Conservation (phyloP, 2,888 invertebrate genomes). For the Caenorhabditis panamensis region DNA sequence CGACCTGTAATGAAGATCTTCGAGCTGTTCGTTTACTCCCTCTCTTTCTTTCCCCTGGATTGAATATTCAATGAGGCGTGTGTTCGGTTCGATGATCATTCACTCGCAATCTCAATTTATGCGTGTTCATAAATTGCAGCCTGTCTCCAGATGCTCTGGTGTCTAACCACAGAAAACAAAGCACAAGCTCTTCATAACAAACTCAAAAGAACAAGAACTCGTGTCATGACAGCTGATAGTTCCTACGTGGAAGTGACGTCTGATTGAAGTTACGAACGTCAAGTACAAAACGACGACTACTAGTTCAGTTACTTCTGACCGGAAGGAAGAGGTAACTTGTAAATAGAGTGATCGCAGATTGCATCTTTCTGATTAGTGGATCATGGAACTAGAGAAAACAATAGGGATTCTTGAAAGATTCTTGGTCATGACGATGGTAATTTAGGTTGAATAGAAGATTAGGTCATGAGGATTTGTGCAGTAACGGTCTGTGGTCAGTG, state of each 20-base stretch:
- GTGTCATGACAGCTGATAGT: no score
- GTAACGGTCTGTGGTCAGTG: neutral
- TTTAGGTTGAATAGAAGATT: neutral
- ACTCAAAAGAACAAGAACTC: no score
- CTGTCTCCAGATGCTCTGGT: neutral
- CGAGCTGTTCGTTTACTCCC: neutral
- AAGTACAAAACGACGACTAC: neutral
- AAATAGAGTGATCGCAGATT: no score
- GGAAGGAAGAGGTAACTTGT: no score
- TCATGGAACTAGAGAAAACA: neutral
- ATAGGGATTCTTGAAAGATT: neutral
- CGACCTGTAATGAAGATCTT: constrained; percentile 28
- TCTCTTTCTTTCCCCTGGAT: neutral
- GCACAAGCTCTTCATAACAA: no score
- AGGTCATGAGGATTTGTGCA: neutral
- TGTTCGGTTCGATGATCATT: constrained; percentile 1
- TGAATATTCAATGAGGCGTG: constrained; percentile 4
- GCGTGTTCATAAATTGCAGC: neutral
- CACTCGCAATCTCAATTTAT: neutral
- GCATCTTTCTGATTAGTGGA: neutral
- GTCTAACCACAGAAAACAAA: neutral
- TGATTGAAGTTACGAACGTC: neutral
- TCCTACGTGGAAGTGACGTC: neutral
- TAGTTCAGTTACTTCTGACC: no score
- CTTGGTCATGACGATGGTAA: neutral